Conservation (phyloP, 37 sponge, comb jelly and placozoan genomes). For the Ianthella basta region DNA sequence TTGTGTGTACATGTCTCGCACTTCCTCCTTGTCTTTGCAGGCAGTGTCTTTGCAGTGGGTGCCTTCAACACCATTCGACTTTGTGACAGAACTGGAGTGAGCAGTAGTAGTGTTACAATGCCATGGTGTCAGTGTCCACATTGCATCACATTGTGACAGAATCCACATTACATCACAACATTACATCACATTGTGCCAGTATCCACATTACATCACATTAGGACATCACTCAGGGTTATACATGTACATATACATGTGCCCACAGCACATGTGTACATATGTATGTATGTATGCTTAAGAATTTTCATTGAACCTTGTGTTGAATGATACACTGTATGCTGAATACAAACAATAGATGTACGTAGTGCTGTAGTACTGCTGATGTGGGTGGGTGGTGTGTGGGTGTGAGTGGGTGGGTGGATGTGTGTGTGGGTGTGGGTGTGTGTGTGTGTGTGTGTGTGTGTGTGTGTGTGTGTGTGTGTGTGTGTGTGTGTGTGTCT, state of each 20-base stretch:
- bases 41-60: constrained; percentile 93
- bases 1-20: not conserved
- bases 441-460: constrained; percentile 44
- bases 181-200: not conserved
- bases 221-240: not conserved
- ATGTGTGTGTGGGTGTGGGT: too few species aligned
- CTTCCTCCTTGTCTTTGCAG: constrained; percentile 18
- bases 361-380: too few species aligned
- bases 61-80: constrained; percentile 87
- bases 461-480: constrained; percentile 9
- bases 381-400: too few species aligned
- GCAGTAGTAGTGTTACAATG: not conserved
- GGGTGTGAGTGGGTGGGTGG: too few species aligned
- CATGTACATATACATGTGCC: not conserved
- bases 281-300: not conserved
- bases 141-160: not conserved
- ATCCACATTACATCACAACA: not conserved
- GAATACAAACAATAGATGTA: too few species aligned
- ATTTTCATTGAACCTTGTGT: too few species aligned
- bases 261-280: not conserved
- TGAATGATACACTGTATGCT: too few species aligned
- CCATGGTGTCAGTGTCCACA: too few species aligned
- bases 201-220: not conserved
- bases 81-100: constrained; percentile 94
- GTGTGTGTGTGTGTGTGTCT: constrained; percentile 23